Evolutionary conservation across 2,888 invertebrate species (phyloP).

Genomic region (Nephrocerus scutellatus): DNA sequence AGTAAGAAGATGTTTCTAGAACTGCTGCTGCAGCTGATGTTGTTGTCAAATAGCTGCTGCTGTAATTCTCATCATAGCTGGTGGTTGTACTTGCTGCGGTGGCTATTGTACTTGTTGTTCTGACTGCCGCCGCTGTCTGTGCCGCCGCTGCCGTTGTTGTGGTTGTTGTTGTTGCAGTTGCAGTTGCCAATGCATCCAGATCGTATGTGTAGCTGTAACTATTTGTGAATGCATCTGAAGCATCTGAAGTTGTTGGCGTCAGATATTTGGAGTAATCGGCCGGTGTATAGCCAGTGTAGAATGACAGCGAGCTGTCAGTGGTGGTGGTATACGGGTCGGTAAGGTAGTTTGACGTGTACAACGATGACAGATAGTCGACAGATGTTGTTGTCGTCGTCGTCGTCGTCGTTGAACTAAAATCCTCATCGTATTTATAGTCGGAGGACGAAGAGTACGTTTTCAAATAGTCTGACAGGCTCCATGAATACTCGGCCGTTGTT

Average conservation of each 20-base stretch:
- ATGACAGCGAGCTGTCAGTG: too few species aligned
- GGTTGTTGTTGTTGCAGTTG: slow-evolving; percentile 12
- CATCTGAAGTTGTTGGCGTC: slow-evolving; percentile 8
- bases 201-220: too few species aligned
- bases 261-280: slow-evolving; percentile 20
- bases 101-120: slow-evolving; percentile 12
- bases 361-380: slow-evolving; percentile 31
- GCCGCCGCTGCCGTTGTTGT: slow-evolving; percentile 17
- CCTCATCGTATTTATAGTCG: slow-evolving; percentile 15
- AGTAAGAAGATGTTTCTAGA: too few species aligned
- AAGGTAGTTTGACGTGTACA: too few species aligned
- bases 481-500: slow-evolving; percentile 17
- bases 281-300: slow-evolving; percentile 12
- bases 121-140: slow-evolving; percentile 9
- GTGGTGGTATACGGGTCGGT: slow-evolving; percentile 15
- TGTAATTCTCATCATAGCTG: slow-evolving; percentile 3
- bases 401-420: too few species aligned
- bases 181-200: slow-evolving; percentile 13
- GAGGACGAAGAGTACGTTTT: slow-evolving; percentile 15
- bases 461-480: slow-evolving; percentile 19
- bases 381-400: slow-evolving; percentile 45
- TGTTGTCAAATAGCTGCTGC: slow-evolving; percentile 24
- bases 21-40: slow-evolving; percentile 20
- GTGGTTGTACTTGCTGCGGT: neutral
- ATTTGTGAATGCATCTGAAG: too few species aligned